These are phyloP conservation scores for Poicephalus meyeri DNA, from an alignment of 2,113 vertebrate species.

Conservation along the genomic window DNA sequence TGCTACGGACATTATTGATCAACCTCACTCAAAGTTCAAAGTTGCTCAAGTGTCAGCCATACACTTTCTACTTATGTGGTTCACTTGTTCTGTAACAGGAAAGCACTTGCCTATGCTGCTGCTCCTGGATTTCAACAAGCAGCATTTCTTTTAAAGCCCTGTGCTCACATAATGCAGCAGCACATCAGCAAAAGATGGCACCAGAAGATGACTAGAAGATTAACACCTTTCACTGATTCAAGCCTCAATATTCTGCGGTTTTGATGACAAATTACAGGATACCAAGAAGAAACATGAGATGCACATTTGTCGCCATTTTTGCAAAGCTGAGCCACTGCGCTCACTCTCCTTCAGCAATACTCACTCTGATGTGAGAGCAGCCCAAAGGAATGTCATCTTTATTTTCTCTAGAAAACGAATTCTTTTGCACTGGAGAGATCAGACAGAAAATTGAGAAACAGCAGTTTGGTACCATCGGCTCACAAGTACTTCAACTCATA, in stretches of 20 bases:
- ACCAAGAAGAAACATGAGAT: neutral
- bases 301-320: neutral
- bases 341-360: neutral
- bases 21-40: neutral
- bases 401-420: neutral
- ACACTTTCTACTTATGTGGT: neutral
- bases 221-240: neutral
- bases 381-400: neutral
- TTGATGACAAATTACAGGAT: neutral
- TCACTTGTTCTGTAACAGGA: neutral
- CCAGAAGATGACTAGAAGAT: neutral
- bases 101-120: neutral
- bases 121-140: neutral
- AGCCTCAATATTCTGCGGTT: neutral
- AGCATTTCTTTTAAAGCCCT: neutral
- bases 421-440: neutral
- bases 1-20: neutral
- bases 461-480: neutral
- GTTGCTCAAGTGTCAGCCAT: neutral
- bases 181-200: neutral
- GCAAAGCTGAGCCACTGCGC: neutral
- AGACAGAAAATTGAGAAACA: neutral
- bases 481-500: neutral
- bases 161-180: neutral
- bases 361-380: neutral